Conservation (phyloP, 2,888 invertebrate genomes). For the Bibio marci region DNA sequence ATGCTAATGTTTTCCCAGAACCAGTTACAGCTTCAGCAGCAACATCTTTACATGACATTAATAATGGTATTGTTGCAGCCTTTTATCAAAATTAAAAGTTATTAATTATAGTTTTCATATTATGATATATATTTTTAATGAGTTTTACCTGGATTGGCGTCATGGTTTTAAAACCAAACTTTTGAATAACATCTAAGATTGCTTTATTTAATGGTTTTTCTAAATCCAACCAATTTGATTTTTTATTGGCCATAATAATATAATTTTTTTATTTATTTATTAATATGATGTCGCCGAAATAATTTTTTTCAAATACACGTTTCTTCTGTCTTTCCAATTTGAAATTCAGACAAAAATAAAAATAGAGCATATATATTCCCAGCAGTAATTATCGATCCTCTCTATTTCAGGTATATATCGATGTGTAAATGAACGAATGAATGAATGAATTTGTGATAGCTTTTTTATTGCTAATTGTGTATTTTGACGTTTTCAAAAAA, state of each 20-base stretch:
- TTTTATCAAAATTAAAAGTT: constrained; percentile 27
- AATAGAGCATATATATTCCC: too few relatives aligned
- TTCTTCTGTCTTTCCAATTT: too few relatives aligned
- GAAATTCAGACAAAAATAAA: too few relatives aligned
- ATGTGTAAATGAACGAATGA: too few relatives aligned
- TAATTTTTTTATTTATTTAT: too few relatives aligned
- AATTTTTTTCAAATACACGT: too few relatives aligned
- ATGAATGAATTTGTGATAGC: too few relatives aligned
- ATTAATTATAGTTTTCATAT: not conserved
- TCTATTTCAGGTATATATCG: too few relatives aligned
- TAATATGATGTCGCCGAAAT: too few relatives aligned
- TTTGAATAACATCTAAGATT: constrained; percentile 33
- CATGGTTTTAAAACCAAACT: constrained; percentile 35
- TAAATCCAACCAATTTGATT: constrained; percentile 31
- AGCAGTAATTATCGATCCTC: too few relatives aligned
- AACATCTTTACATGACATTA: constrained; percentile 85
- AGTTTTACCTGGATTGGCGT: constrained; percentile 36
- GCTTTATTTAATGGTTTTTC: constrained; percentile 29
- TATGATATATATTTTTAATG: not conserved
- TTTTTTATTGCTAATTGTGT: too few relatives aligned
- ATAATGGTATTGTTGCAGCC: constrained; percentile 75
- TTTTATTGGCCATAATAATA: constrained; percentile 19
- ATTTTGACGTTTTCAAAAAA: too few relatives aligned
- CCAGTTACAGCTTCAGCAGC: constrained; percentile 98
- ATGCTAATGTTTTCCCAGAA: constrained; percentile 94